These are phyloP conservation scores for Chaenocephalus aceratus DNA, from an alignment of 2,113 vertebrate species.

Conservation along the genomic window DNA sequence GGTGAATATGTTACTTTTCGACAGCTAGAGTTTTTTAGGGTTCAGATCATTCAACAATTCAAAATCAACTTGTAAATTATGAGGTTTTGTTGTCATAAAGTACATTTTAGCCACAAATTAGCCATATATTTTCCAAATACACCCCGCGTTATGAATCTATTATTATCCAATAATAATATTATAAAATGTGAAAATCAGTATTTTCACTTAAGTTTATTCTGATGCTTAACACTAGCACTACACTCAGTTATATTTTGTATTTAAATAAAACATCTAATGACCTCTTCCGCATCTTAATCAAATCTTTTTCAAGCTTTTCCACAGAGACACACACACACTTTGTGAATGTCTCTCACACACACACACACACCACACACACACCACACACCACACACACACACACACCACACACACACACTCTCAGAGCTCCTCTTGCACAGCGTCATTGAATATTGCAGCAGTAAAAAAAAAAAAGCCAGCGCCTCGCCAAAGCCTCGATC, in stretches of 20 bases:
- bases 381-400: too few species aligned
- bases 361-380: too few species aligned
- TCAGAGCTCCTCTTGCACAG: conserved; percentile 44
- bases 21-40: not conserved
- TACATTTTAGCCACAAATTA: not conserved
- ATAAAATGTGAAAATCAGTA: not conserved
- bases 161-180: not conserved
- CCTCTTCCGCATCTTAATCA: not conserved
- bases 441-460: conserved; percentile 61
- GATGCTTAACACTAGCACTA: not conserved
- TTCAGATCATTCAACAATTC: not conserved
- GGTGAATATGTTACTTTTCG: not conserved
- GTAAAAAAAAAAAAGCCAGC: conserved; percentile 42
- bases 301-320: conserved; percentile 13
- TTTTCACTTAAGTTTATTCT: not conserved
- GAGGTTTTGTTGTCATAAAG: not conserved
- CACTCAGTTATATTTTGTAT: not conserved
- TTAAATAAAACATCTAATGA: not conserved
- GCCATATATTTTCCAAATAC: not conserved
- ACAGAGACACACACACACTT: not conserved
- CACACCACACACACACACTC: too few species aligned
- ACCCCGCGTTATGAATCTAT: not conserved
- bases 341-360: conserved; percentile 12
- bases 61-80: not conserved
- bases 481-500: conserved; percentile 72